Base-by-base conservation (phyloP, 2,113 vertebrate genomes). In the Thamnaconus septentrionalis region DNA sequence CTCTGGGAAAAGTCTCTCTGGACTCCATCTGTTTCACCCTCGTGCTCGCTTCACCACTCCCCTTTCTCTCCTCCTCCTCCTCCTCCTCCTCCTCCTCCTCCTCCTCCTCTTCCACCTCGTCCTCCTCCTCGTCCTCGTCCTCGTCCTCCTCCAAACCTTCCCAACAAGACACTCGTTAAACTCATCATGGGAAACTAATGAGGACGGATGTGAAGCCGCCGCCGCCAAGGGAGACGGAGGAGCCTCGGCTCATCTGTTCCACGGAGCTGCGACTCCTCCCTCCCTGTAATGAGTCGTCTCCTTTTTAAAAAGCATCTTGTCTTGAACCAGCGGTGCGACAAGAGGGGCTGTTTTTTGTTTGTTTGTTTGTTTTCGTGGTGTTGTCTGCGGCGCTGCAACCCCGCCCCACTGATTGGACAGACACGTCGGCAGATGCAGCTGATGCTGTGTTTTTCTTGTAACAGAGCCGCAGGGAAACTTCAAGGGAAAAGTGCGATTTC, bases 121-220 rank as follows among this genome's bases (percentile, higher is more conserved):
- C 18, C 18, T 31, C 18, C 18, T 31, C 18, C 18, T 31, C 18
- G 18, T 31, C 18, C 18, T 31, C 18, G 18, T 31, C 18, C 18
- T 31, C 18, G 18, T 31, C 18, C 18, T 31, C 18, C 18, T 31
- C 78, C 68, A 67, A 77, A 73, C 73, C 64, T 61, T 71, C 69
- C 64, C 71, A 73, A 72, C 41, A 48, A 81, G 71, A 61, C 71
- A 66, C 67, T 85, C 83, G 71, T 83, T 87, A 79, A 83, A 83
- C 82, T 79, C 80, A 83, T 85, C 78, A 81, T 73, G 79, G 57
- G 81, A 85, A 84, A 82, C 81, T 82, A 85, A 87, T 82, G 81
- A 87, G 81, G 79, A 85, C 79, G 65, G 51, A 84, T 84, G 69
- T 82, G 83, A 76, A 83, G 76, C 18, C 2, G 55, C 64, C 8